Evolutionary conservation across 2,113 vertebrate genomes (phyloP), one percentile per base, ranked within the genome.

Genomic region (Microcebus tavaratra): DNA sequence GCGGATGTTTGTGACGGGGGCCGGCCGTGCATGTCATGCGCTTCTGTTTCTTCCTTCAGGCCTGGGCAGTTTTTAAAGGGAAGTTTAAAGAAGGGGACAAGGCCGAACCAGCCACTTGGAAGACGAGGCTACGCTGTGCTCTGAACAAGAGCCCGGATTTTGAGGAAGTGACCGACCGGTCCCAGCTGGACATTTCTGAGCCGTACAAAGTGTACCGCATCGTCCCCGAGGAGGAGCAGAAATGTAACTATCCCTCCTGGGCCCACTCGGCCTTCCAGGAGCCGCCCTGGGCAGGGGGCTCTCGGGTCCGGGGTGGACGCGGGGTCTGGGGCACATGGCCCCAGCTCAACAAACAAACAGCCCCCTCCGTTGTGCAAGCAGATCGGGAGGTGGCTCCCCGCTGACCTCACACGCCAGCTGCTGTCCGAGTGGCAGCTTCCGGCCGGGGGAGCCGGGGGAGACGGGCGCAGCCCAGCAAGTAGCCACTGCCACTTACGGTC

Each of bases 151-250:
- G 99, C 97, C 99, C 99, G 0, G 99, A 99, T 97, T 99, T 99
- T 65, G 99, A 99, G 98, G 99, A 99, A 98, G 99, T 99, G 96
- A 99, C 99, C 0, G 99, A 99, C 15, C 99, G 99, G 92, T 99
- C 99, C 50, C 99, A 99, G 98, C 98, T 99, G 95, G 99, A 99
- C 98, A 99, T 99, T 91, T 99, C 99, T 0, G 99, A 99, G 96
- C 99, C 99, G 0, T 99, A 99, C 97, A 99, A 99, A 98, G 99
- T 99, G 84, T 99, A 99, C 50, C 99, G 99, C 94, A 99, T 99
- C 0, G 99, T 99, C 63, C 99, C 99, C 0, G 99, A 99, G 96
- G 99, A 99, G 50, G 99, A 99, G 90, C 99, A 99, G 97, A 99
- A 99, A 96, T 98, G 99, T 99, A 98, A 99, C 98, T 99, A 78